Conservation (phyloP, 2,113 vertebrate species). For the Falcunculus frontatus region DNA sequence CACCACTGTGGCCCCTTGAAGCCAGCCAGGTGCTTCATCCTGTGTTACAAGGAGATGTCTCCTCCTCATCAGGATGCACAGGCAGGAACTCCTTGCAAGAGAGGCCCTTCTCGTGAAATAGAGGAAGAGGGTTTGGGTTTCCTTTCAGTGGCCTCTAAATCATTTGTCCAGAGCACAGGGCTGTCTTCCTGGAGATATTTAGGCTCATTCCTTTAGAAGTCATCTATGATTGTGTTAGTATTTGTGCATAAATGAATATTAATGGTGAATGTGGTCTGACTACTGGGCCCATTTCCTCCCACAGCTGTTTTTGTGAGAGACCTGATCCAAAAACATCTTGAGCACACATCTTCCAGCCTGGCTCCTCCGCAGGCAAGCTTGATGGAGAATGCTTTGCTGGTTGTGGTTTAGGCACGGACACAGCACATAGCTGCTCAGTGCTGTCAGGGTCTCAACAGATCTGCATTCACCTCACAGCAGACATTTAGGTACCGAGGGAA, state of each 20-base stretch:
- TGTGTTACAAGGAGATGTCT: neutral
- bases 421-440: neutral
- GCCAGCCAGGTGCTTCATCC: neutral
- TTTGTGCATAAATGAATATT: constrained; percentile 56
- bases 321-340: constrained; percentile 33
- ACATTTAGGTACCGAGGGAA: neutral
- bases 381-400: neutral
- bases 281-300: constrained; percentile 35
- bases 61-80: neutral
- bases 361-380: neutral
- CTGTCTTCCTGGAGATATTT: neutral
- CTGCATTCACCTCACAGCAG: neutral
- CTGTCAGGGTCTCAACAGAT: constrained; percentile 17
- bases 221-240: neutral
- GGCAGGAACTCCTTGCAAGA: neutral
- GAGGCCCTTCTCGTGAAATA: neutral
- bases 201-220: constrained; percentile 24
- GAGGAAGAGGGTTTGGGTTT: constrained; percentile 26
- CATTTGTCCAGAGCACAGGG: neutral
- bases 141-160: constrained; percentile 33
- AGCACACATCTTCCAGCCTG: neutral
- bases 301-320: constrained; percentile 21
- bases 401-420: constrained; percentile 39
- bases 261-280: constrained; percentile 47
- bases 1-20: neutral